phyloP scores from a whole-genome alignment of 2,797 vertebrate species.

The Phalloptychus januarius region DNA sequence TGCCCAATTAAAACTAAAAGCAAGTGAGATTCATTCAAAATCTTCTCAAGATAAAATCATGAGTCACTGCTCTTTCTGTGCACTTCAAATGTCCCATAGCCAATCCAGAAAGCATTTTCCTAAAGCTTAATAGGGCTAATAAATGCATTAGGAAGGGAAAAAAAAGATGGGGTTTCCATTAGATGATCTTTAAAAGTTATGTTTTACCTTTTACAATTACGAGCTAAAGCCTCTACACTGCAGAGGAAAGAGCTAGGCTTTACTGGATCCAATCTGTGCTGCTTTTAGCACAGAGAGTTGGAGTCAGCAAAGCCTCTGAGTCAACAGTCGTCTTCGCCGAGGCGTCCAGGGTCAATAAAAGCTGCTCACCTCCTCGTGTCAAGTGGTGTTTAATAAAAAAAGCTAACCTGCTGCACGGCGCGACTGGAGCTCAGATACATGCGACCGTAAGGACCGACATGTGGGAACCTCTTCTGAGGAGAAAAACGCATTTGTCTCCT shows the following conservation, averaged over 20 bases:
- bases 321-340: conserved; percentile 61
- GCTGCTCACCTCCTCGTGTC: conserved; percentile 52
- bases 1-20: background rate
- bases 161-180: background rate
- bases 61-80: conserved; percentile 22
- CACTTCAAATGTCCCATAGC: conserved; percentile 38
- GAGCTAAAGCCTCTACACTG: background rate
- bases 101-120: conserved; percentile 38
- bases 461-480: conserved; percentile 12
- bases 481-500: conserved; percentile 21
- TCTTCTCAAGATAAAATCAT: background rate
- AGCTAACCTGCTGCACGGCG: conserved; percentile 38
- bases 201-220: background rate
- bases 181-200: background rate
- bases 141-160: conserved; percentile 39
- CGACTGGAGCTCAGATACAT: conserved; percentile 24
- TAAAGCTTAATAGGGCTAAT: conserved; percentile 30
- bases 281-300: background rate
- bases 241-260: background rate
- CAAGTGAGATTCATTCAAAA: background rate
- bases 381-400: conserved; percentile 67
- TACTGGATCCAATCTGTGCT: background rate
- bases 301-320: conserved; percentile 38
- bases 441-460: conserved; percentile 17
- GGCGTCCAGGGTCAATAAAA: conserved; percentile 55